Evolutionary conservation across 2,888 invertebrate genomes (phyloP).

Genomic region (Timema cristinae): DNA sequence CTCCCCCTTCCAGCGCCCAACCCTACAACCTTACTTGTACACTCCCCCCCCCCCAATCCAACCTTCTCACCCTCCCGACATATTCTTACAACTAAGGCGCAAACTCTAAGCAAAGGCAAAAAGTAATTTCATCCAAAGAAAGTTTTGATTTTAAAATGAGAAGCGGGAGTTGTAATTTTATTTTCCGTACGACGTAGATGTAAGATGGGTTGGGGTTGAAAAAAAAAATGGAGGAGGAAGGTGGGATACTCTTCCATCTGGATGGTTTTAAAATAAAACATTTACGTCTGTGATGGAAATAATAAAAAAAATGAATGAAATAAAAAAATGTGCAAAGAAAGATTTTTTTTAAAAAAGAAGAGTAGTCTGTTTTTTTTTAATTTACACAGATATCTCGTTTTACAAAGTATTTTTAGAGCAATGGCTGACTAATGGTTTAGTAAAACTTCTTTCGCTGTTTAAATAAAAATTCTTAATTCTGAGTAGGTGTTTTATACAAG

Average conservation of each 20-base stretch:
- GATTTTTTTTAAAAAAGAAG: no score
- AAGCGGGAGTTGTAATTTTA: conserved; percentile 31
- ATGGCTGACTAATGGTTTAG: no score
- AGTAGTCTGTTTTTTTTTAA: no score
- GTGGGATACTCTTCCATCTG: conserved; percentile 1
- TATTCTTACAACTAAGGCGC: not conserved
- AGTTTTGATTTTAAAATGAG: conserved; percentile 33
- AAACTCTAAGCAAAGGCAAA: conserved; percentile 18
- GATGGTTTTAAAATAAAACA: not conserved
- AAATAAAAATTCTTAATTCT: no score
- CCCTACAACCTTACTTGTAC: not conserved
- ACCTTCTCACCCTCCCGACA: not conserved
- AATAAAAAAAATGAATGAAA: no score
- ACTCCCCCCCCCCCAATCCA: not conserved
- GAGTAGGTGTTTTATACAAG: no score
- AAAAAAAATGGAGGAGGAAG: not conserved
- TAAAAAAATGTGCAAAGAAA: no score
- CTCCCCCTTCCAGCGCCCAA: not conserved
- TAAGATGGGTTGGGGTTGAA: no score
- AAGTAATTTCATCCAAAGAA: conserved; percentile 31
- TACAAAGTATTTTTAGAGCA: no score
- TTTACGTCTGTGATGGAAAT: not conserved
- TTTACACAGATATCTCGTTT: no score
- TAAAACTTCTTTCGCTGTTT: no score
- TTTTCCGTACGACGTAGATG: conserved; percentile 19